Evolutionary conservation across 2,888 invertebrate genomes (phyloP).

Genomic region (Brachypalpus laphriformis): DNA sequence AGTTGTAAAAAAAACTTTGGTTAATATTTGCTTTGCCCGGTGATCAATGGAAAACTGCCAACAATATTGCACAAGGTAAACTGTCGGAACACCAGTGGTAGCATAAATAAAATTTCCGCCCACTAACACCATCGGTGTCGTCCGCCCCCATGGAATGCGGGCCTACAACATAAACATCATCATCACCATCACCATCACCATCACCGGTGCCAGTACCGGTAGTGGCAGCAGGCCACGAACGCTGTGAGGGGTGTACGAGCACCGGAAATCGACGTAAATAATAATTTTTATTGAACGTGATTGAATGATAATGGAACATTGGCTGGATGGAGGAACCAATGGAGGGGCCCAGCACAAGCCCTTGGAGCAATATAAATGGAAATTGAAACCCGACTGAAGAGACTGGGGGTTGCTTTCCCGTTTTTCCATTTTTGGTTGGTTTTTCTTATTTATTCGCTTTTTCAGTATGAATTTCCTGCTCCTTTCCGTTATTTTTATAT

Average conservation of each 20-base stretch:
- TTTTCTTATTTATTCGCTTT: conserved; percentile 46
- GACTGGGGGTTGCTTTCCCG: not conserved
- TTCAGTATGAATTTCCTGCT: conserved; percentile 45
- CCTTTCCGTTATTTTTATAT: not conserved
- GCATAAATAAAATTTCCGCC: conserved; percentile 32
- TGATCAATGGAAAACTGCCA: conserved; percentile 17
- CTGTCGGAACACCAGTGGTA: conserved; percentile 38
- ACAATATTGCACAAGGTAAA: conserved; percentile 6
- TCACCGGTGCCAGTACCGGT: not conserved
- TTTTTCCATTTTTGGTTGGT: not conserved
- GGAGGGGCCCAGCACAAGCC: conserved; percentile 12
- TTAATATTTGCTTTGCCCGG: conserved; percentile 30
- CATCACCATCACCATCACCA: conserved; percentile 26
- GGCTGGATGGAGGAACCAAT: conserved; percentile 14
- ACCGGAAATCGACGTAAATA: conserved; percentile 59
- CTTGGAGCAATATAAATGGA: conserved; percentile 62
- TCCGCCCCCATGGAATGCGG: not conserved
- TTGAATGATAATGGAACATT: conserved; percentile 68
- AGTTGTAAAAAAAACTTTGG: not conserved
- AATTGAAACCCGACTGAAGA: conserved; percentile 33
- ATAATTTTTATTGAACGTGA: conserved; percentile 69
- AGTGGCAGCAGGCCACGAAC: conserved; percentile 35
- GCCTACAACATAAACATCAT: conserved; percentile 25
- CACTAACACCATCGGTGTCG: conserved; percentile 43
- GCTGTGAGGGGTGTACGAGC: not conserved